These are phyloP conservation scores for Drosophila maculinotata DNA, from an alignment of 2,888 invertebrate genomes.

Conservation along the genomic window DNA sequence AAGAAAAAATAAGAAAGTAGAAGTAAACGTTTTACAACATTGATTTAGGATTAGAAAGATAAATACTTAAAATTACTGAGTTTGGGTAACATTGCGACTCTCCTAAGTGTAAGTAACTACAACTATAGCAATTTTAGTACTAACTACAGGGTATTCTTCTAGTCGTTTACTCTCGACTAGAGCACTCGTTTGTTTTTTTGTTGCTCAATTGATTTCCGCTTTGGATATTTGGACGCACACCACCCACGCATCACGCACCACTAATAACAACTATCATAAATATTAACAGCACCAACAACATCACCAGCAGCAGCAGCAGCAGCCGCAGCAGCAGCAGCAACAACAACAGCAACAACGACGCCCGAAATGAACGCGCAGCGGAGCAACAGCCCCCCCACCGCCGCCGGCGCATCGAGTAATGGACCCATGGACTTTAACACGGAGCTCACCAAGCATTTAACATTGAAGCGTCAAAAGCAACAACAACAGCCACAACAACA, in stretches of 20 bases:
- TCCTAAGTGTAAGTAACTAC: too few relatives aligned
- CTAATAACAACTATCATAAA: conserved; percentile 37
- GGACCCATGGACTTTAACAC: conserved; percentile 84
- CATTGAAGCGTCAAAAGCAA: conserved; percentile 84
- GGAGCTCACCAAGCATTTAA: conserved; percentile 85
- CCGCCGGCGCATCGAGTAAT: conserved; percentile 53
- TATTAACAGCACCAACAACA: conserved; percentile 53
- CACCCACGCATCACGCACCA: conserved; percentile 53
- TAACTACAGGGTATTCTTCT: background rate
- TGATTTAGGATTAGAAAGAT: too few relatives aligned
- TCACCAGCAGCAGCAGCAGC: conserved; percentile 24
- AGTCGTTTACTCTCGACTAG: background rate
- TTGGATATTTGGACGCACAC: conserved; percentile 42
- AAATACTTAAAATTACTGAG: too few relatives aligned
- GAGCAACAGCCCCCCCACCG: conserved; percentile 70
- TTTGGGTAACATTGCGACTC: too few relatives aligned
- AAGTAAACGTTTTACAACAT: too few relatives aligned
- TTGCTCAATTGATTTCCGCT: conserved; percentile 73
- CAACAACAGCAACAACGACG: conserved; percentile 78
- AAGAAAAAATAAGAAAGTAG: too few relatives aligned
- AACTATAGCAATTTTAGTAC: too few relatives aligned
- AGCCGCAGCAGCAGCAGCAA: conserved; percentile 47
- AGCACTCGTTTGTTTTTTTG: conserved; percentile 8
- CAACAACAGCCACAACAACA: conserved; percentile 68
- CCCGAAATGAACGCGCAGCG: conserved; percentile 66